Base-by-base conservation (phyloP, 2,888 invertebrate species). In the Lithophane leautieri region DNA sequence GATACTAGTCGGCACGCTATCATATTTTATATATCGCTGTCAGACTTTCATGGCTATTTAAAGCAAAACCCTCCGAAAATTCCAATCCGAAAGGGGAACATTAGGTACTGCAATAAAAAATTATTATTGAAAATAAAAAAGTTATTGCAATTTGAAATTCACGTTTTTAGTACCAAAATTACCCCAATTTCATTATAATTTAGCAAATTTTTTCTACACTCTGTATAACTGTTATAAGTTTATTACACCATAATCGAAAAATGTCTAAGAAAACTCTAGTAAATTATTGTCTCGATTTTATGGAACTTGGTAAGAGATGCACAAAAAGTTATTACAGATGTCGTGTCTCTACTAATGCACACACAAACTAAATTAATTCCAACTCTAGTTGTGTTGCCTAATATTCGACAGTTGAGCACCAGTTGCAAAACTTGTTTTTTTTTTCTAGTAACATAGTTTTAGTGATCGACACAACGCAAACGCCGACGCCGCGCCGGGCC, bases 1-100 rank as follows among this genome's bases (percentile, higher is more conserved):
- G 25, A 40, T n/a, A 40, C 14, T 22, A n/a, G 11, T 42, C 60
- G 4, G 60, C 70, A 79, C 67, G 79, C 67, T 47, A 80, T 22
- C 44, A 11, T 12, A 34, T 44, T 50, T 61, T 52, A 34, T 66
- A 25, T 12, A n/a, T n/a, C n/a, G n/a, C n/a, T 47, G 34, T 4
- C 25, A 54, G 16, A 50, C 44, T 76, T 44, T 6, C 22, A 40
- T 54, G n/a, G 22, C 14, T 52, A 34, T 34, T 34, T 34, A 14
- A 44, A 19, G 58, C 63, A 34, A 34, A 34, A 34, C 34, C 34
- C 34, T 34, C 34, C 34, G 34, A 34, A n/a, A n/a, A n/a, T n/a
- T 34, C 34, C 34, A 34, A 34, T n/a, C n/a, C n/a, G n/a, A 34
- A 34, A 34, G 34, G 2, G 34, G 34, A 4, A 34, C 34, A 34